phyloP scores from a whole-genome alignment of 2,797 vertebrate genomes.

The Intellagama lesueurii region DNA sequence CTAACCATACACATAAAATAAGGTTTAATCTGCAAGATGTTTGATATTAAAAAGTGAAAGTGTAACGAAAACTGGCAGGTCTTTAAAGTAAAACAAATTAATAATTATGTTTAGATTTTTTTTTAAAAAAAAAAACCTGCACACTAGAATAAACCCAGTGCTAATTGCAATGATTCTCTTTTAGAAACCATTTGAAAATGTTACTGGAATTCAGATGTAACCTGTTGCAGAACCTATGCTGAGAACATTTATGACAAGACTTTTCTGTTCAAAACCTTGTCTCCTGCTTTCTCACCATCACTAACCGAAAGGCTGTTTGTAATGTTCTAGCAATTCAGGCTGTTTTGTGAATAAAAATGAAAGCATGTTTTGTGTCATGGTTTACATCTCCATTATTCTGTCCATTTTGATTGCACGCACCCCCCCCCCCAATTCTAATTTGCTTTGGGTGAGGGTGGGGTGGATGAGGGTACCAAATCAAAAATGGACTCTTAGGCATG shows the following conservation, averaged over 20 bases:
- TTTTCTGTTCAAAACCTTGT: constrained; percentile 75
- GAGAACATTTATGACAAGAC: constrained; percentile 66
- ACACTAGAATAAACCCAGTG: constrained; percentile 62
- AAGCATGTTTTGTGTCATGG: constrained; percentile 96
- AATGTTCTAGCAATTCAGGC: constrained; percentile 98
- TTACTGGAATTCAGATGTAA: constrained; percentile 74
- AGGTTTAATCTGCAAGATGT: constrained; percentile 69
- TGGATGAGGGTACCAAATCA: neutral
- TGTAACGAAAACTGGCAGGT: constrained; percentile 62
- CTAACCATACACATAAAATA: constrained; percentile 66
- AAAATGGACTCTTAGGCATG: constrained; percentile 2
- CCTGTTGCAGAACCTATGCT: constrained; percentile 73
- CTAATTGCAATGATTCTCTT: constrained; percentile 73
- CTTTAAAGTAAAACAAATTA: constrained; percentile 56
- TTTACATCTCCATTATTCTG: constrained; percentile 76
- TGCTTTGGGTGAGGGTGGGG: neutral
- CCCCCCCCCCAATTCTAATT: neutral
- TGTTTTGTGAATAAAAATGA: constrained; percentile 99
- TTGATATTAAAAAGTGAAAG: constrained; percentile 61
- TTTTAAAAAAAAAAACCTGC: constrained; percentile 33
- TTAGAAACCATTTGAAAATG: constrained; percentile 75
- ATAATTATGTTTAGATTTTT: constrained; percentile 66
- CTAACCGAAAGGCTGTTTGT: constrained; percentile 94
- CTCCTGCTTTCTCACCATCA: constrained; percentile 74
- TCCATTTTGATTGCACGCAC: constrained; percentile 45